A percentile compares a stretch with the other conserved stretches of the same genome.
phyloP scores from a whole-genome alignment of 2,797 vertebrate species.

The Etheostoma perlongum region DNA sequence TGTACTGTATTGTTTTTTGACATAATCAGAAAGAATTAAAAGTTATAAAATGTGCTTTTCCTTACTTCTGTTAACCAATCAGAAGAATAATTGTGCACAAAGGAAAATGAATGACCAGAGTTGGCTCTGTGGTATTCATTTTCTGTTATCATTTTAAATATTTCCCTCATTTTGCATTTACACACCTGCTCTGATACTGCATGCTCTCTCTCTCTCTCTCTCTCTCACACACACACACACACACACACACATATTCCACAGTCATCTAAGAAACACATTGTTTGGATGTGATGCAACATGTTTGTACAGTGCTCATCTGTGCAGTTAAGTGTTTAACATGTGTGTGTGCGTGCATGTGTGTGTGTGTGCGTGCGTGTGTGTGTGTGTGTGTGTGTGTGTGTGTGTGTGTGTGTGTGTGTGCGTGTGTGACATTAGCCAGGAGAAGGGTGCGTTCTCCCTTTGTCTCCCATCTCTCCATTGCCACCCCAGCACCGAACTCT shows the following conservation, averaged over 20 bases:
- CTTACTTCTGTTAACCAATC: not conserved
- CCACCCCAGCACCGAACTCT: not conserved
- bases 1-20: not conserved
- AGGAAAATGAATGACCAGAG: not conserved
- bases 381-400: too few species aligned
- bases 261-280: slow-evolving; percentile 45
- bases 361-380: too few species aligned
- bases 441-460: slow-evolving; percentile 58
- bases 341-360: too few species aligned
- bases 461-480: slow-evolving; percentile 47
- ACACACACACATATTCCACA: slow-evolving; percentile 19
- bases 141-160: slow-evolving; percentile 46
- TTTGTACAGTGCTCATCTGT: slow-evolving; percentile 88
- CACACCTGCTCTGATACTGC: not conserved
- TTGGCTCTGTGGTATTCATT: slow-evolving; percentile 12
- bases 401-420: slow-evolving; percentile 88
- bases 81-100: not conserved
- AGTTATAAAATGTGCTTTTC: not conserved
- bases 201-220: not conserved
- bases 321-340: slow-evolving; percentile 90
- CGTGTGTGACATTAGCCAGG: slow-evolving; percentile 91
- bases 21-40: not conserved
- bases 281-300: slow-evolving; percentile 91
- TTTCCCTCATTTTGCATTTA: not conserved
- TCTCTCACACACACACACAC: not conserved